Base-by-base conservation (phyloP, 2,888 invertebrate genomes). In the Drosophila ustulata region DNA sequence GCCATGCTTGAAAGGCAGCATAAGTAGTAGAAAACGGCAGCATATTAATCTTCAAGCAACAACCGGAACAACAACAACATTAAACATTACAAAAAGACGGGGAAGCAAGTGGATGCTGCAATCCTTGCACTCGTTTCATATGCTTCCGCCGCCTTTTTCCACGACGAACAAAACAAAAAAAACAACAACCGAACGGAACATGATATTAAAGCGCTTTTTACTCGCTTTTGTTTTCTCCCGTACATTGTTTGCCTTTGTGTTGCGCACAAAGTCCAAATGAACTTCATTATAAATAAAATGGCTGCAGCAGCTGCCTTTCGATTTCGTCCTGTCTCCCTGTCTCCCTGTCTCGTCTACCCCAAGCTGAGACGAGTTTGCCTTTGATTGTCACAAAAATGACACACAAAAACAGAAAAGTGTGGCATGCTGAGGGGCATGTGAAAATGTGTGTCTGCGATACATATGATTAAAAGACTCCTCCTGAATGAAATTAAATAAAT, bases 1-100 rank as follows among this genome's bases (percentile, higher is more conserved):
- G 70, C 66, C 58, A 63, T 66, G 70, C 75, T 58, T 80, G 82
- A 87, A 82, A 80, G 84, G 75, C 87, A 84, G 80, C 84, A 84
- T 84, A 87, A 85, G 85, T 82, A 84, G 80, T 82, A 70, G 82
- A 87, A 85, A 80, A 77, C 78, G 80, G 80, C 82, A 85, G 88
- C 87, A 82, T 87, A 85, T 85, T 87, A 85, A 85, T 85, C 87
- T 87, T 77, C 64, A 59, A 82, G 46, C 66, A 80, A 74, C 73
- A 74, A 59, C 75, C 50, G 55, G 65, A 64, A 72, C 51, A 76
- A 67, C 70, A 80, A 53, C 30, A 6, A 57, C 56, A 71, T 67
- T 55, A 53, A 63, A 66, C 41, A 28, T 46, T 13, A 18, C 23
- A 41, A 51, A n/a, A 37, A 65, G 43, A 25, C n/a, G 6, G 46